Conservation (phyloP, 2,888 invertebrate species). For the Plagodis pulveraria region DNA sequence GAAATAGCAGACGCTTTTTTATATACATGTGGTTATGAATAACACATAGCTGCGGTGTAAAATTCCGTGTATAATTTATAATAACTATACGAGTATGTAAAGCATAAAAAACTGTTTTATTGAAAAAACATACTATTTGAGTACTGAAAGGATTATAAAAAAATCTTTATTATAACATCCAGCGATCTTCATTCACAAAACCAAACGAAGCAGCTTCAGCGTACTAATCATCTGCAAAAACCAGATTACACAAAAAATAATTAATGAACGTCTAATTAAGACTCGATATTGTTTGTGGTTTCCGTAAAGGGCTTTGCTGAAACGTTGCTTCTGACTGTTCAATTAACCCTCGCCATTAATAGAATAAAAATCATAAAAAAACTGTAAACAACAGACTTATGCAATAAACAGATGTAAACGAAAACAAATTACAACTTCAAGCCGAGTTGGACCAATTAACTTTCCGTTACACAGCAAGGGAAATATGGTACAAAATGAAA, state of each 20-base stretch:
- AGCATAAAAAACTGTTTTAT: too few relatives aligned
- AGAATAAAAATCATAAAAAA: conserved; percentile 54
- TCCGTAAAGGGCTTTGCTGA: conserved; percentile 19
- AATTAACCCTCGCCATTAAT: conserved; percentile 44
- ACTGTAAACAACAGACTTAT: conserved; percentile 64
- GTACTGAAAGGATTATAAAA: too few relatives aligned
- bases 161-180: too few relatives aligned
- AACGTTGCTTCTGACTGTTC: conserved; percentile 16
- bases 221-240: conserved; percentile 13
- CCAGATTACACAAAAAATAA: conserved; percentile 35
- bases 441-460: conserved; percentile 81
- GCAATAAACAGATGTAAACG: conserved; percentile 73
- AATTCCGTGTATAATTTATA: too few relatives aligned
- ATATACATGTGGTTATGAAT: too few relatives aligned
- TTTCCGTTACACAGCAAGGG: conserved; percentile 77
- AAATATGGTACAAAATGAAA: conserved; percentile 83
- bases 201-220: not conserved
- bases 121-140: too few relatives aligned
- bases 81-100: too few relatives aligned
- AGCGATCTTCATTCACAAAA: conserved; percentile 7
- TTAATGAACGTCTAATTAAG: conserved; percentile 31
- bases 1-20: too few relatives aligned
- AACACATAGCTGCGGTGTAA: too few relatives aligned
- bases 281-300: conserved; percentile 37
- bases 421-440: conserved; percentile 82